Evolutionary conservation across 1,140 invertebrate species (phyloP), one percentile per base, ranked within the genome.

Genomic region (Trypoxylus dichotomus): DNA sequence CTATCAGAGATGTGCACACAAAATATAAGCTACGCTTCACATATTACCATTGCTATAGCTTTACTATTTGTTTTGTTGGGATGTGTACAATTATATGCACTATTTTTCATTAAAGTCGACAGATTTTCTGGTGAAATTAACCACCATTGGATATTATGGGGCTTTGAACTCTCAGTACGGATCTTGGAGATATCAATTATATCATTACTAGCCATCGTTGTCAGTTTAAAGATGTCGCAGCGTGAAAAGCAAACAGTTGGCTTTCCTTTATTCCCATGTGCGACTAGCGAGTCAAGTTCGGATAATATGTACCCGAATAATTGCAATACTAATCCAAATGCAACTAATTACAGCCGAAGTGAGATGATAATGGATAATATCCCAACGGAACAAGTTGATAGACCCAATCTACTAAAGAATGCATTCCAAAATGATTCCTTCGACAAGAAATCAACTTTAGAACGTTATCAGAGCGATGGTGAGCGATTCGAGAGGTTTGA

Each of bases 131-230:
- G 84, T 79, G 85, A 88, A 79, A 85, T 88, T 21, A 83, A 83
- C 2, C 89, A 91, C 80, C 89, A 91, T 0, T 97, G 96, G 96
- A 87, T 96, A 6, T 94, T 95, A 89, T 97, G 95, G 94, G 92
- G 93, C 11, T 96, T 95, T 87, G 94, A 96, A 81, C 93, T 96
- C 80, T 93, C 93, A 1, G 89, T 96, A 32, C 89, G 96, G 21
- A 87, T 96, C 0, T 90, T 96, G 41, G 96, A 97, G 85, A 91
- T 96, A 25, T 91, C 92, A 0, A 93, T 97, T 80, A 94, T 95
- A 79, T 91, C 92, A 8, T 87, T 96, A 13, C 90, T 97, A 78
- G 93, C 93, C 0, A 96, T 94, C 90, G 94, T 96, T 2, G 92
- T 94, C 72, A 93, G 94, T 81, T 83, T 94, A 32, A 91, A 91